A percentile compares a stretch with the other conserved stretches of the same genome.
phyloP scores from a whole-genome alignment of 2,797 vertebrate species.

The Xyrichtys novacula region DNA sequence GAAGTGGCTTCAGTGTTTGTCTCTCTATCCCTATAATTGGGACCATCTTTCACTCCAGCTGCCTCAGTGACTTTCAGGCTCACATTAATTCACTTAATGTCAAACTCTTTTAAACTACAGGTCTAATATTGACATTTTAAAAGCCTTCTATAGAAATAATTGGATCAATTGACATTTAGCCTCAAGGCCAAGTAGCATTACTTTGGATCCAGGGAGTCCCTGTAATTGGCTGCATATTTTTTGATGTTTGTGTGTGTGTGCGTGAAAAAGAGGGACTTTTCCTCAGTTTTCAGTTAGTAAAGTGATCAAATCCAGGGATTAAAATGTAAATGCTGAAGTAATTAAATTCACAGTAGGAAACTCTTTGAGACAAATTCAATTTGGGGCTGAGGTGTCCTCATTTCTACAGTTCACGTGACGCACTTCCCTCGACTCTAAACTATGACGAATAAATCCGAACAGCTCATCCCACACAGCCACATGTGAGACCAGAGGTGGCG shows the following conservation, averaged over 20 bases:
- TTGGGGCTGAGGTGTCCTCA: conserved; percentile 26
- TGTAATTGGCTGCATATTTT: no score
- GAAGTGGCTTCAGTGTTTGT: neutral
- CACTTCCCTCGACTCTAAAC: conserved; percentile 34
- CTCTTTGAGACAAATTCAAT: no score
- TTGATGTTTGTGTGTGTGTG: no score
- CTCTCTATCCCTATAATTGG: neutral
- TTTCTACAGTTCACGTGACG: conserved; percentile 18
- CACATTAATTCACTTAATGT: neutral
- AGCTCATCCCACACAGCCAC: conserved; percentile 52
- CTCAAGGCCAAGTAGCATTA: neutral
- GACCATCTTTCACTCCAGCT: neutral
- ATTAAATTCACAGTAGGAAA: no score
- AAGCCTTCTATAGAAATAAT: conserved; percentile 3
- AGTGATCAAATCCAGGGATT: no score
- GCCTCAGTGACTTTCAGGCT: neutral
- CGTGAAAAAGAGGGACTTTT: no score
- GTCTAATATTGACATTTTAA: neutral
- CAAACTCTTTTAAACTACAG: neutral
- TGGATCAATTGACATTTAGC: neutral
- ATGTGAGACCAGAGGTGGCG: conserved; percentile 41
- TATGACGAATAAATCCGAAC: conserved; percentile 47
- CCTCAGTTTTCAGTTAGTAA: neutral
- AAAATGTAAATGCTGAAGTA: no score
- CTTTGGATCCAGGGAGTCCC: no score